phyloP scores from a whole-genome alignment of 1,140 invertebrate species.

The Pentalonia nigronervosa region DNA sequence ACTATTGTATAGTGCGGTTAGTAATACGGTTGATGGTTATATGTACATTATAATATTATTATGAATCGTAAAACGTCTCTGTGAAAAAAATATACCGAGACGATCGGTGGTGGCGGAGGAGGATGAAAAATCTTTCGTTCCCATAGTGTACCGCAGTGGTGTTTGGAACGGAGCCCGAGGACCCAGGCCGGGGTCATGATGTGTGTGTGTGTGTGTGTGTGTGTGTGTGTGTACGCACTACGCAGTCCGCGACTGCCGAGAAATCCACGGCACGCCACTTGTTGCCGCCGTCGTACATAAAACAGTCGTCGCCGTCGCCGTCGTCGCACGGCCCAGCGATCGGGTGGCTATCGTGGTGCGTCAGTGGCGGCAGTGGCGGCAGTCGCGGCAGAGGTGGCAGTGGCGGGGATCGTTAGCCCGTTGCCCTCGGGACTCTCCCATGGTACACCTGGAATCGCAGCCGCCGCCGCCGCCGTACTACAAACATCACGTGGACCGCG shows the following conservation, averaged over 20 bases:
- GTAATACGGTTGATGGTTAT: neutral
- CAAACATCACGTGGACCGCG: constrained; percentile 7
- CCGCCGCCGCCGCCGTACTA: neutral
- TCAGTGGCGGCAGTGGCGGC: neutral
- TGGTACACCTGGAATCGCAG: constrained; percentile 43
- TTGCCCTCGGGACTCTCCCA: constrained; percentile 54
- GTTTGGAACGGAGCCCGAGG: constrained; percentile 7
- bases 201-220: neutral
- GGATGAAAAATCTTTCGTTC: constrained; percentile 5
- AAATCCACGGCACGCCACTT: constrained; percentile 58
- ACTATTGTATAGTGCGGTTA: neutral
- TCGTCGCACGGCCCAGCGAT: constrained; percentile 4
- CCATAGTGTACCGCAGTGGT: constrained; percentile 51
- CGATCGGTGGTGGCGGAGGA: neutral
- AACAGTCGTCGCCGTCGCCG: neutral
- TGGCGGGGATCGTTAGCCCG: constrained; percentile 48
- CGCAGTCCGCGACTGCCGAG: constrained; percentile 49
- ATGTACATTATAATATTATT: neutral
- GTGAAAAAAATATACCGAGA: neutral
- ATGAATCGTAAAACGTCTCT: constrained; percentile 7
- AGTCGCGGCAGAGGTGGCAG: neutral
- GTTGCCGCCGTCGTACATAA: constrained; percentile 33
- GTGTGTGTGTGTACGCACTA: neutral
- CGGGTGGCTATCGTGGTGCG: neutral
- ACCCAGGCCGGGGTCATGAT: constrained; percentile 13